Evolutionary conservation across 2,113 vertebrate species (phyloP).

Genomic region (Telmatochromis sp.): DNA sequence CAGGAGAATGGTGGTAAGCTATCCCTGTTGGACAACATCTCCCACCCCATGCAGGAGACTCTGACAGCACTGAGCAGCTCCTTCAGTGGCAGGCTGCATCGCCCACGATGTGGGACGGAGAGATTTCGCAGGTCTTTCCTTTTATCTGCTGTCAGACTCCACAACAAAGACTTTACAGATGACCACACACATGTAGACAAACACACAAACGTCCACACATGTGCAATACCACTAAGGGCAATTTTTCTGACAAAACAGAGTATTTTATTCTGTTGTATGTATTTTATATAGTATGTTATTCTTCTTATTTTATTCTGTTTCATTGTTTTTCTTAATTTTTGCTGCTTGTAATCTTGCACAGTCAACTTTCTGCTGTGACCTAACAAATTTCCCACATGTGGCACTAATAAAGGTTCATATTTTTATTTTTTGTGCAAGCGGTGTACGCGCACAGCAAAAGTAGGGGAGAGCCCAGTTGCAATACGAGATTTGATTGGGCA

Average conservation of each 20-base stretch:
- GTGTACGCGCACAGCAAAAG: neutral
- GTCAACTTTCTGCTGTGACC: neutral
- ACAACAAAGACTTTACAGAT: neutral
- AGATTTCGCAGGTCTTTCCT: neutral
- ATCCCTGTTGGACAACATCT: neutral
- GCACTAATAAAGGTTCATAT: neutral
- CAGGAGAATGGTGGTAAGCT: neutral
- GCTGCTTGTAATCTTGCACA: neutral
- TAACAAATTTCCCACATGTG: neutral
- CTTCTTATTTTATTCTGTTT: neutral
- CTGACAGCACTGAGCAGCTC: neutral
- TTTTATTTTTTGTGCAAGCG: neutral
- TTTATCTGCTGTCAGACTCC: neutral
- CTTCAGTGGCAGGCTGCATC: fast-evolving
- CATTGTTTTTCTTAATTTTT: neutral
- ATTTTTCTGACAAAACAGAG: neutral
- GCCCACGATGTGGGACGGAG: neutral
- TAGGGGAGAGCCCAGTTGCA: neutral
- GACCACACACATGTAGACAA: neutral
- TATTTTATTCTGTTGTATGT: neutral
- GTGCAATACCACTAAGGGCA: neutral
- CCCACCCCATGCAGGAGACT: neutral
- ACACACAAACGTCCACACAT: neutral
- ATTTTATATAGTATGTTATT: neutral
- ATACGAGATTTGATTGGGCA: neutral